phyloP scores from a whole-genome alignment of 2,888 invertebrate species.

The Idaea aversata region DNA sequence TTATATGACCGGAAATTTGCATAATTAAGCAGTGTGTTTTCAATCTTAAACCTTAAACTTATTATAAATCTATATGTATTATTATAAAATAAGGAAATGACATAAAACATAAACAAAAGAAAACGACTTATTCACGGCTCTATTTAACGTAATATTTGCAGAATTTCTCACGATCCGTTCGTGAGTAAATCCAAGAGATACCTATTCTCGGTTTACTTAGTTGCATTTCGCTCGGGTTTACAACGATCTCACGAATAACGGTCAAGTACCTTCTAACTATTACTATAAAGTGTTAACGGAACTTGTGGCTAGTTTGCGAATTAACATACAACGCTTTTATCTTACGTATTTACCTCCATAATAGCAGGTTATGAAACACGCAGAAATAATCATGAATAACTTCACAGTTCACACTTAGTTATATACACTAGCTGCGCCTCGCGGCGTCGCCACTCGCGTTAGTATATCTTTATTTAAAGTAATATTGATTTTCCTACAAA shows the following conservation, averaged over 20 bases:
- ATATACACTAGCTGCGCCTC: constrained; percentile 8
- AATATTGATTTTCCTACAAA: no score
- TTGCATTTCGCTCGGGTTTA: constrained; percentile 29
- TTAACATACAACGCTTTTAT: constrained; percentile 44
- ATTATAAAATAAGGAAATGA: background rate
- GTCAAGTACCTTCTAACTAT: constrained; percentile 33
- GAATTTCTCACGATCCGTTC: constrained; percentile 18
- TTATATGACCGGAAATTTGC: no score
- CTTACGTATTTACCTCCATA: constrained; percentile 28
- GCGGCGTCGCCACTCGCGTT: no score
- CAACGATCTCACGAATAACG: constrained; percentile 36
- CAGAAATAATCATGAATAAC: constrained; percentile 15
- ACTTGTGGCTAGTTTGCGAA: constrained; percentile 31
- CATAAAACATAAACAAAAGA: background rate
- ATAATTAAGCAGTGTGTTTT: no score
- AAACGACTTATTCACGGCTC: background rate
- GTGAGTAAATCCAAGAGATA: constrained; percentile 16
- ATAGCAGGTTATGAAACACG: background rate
- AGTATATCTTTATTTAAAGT: no score
- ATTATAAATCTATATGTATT: no score
- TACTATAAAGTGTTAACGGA: constrained; percentile 23
- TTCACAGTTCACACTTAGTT: constrained; percentile 29
- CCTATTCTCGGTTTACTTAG: constrained; percentile 13
- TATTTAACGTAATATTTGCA: background rate
- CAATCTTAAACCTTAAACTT: no score